These are phyloP conservation scores for Odontophorus gujanensis DNA, from an alignment of 2,113 vertebrate genomes.

Conservation along the genomic window DNA sequence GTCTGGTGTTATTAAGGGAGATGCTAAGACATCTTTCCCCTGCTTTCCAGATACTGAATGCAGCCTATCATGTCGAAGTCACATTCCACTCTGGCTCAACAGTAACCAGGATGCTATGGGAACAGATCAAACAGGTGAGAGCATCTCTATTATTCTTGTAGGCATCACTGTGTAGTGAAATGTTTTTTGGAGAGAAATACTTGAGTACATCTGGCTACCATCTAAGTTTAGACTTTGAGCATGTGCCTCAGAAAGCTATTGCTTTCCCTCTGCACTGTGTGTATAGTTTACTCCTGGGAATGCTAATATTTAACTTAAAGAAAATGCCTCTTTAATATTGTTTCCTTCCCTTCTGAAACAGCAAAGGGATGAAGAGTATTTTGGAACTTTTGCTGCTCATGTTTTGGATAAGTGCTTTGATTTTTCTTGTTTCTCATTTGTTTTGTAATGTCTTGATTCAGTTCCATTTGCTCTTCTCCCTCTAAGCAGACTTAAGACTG, in stretches of 20 bases:
- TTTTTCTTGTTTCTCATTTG: background rate
- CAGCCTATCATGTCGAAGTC: constrained; percentile 97
- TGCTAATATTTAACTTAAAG: background rate
- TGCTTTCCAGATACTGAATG: constrained; percentile 89
- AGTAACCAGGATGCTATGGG: constrained; percentile 93
- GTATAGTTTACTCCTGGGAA: background rate
- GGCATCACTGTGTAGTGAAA: background rate
- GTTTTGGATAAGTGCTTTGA: background rate
- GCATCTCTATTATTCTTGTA: background rate
- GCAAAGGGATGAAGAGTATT: background rate
- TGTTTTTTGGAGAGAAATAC: background rate
- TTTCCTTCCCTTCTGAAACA: background rate
- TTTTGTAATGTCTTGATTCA: background rate
- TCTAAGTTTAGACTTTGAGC: background rate
- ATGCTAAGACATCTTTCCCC: background rate
- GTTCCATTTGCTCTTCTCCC: background rate
- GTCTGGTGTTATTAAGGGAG: background rate
- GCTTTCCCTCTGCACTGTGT: background rate
- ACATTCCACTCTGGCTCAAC: constrained; percentile 97
- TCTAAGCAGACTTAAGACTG: background rate
- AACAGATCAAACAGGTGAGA: constrained; percentile 96
- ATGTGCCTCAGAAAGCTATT: background rate
- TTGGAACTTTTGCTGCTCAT: background rate
- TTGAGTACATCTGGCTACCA: background rate
- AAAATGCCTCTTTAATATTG: background rate